Evolutionary conservation across 2,113 vertebrate species (phyloP).

Genomic region (Pterocles gutturalis): DNA sequence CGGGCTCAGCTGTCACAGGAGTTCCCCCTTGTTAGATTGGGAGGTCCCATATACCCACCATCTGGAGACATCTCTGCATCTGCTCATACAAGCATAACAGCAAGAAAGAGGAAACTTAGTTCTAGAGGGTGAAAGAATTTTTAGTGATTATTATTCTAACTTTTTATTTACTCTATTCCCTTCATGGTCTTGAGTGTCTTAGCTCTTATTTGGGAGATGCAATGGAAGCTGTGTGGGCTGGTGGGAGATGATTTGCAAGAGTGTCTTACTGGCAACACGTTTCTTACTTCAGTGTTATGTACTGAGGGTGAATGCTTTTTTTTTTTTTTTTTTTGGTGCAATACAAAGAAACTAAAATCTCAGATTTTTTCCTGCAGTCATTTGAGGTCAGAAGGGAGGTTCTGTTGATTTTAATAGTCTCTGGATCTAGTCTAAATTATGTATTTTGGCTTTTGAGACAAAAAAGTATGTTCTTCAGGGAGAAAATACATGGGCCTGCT

Average conservation of each 20-base stretch:
- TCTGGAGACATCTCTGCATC: neutral
- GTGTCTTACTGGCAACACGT: neutral
- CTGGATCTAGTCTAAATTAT: neutral
- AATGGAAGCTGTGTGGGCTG: neutral
- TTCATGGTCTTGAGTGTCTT: neutral
- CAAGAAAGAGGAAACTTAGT: neutral
- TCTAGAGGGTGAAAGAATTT: neutral
- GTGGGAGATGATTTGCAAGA: neutral
- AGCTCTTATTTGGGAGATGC: neutral
- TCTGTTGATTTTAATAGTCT: neutral
- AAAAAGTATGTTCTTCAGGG: neutral
- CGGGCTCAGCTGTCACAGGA: neutral
- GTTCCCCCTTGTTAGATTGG: neutral
- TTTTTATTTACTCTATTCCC: neutral
- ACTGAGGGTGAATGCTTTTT: neutral
- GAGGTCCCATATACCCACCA: neutral
- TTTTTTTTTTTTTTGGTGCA: neutral
- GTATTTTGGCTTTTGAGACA: neutral
- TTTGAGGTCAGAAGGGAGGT: neutral
- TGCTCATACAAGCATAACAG: neutral
- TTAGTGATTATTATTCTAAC: neutral
- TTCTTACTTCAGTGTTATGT: neutral
- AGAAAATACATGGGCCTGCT: neutral
- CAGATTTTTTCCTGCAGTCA: neutral
- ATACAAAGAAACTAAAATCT: neutral